Evolutionary conservation across 2,888 invertebrate species (phyloP).

Genomic region (Heliconius sara): DNA sequence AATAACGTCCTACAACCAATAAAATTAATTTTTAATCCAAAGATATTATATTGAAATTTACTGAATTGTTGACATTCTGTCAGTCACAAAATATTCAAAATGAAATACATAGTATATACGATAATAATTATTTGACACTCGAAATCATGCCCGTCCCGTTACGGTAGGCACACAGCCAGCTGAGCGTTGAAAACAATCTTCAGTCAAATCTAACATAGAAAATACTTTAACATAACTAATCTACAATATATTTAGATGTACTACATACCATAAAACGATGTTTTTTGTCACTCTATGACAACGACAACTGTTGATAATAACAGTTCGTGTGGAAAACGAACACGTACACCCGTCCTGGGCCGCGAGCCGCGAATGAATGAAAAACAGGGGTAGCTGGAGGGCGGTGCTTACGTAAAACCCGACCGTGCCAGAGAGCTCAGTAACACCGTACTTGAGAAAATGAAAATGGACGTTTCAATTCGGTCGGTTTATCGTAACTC

Average conservation of each 20-base stretch:
- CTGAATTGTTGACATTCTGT: neutral
- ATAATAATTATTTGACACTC: constrained; percentile 25
- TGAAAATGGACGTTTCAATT: constrained; percentile 50
- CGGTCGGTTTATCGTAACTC: constrained; percentile 63
- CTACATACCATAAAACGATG: constrained; percentile 40
- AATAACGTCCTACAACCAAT: neutral
- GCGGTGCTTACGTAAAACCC: constrained; percentile 63
- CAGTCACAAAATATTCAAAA: neutral
- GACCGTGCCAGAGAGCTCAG: constrained; percentile 31
- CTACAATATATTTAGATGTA: neutral
- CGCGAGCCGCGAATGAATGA: constrained; percentile 73
- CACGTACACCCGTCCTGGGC: constrained; percentile 58
- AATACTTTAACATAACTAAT: neutral
- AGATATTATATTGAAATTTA: neutral
- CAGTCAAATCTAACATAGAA: neutral
- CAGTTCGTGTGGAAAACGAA: constrained; percentile 62
- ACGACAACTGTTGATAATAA: constrained; percentile 41
- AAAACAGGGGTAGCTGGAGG: constrained; percentile 70
- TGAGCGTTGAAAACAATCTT: constrained; percentile 15
- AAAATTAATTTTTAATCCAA: neutral
- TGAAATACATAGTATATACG: neutral
- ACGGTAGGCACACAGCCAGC: constrained; percentile 15
- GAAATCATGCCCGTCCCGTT: constrained; percentile 18
- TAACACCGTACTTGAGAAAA: neutral
- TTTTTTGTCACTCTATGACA: constrained; percentile 31